Conservation (phyloP, 2,888 invertebrate species). For the Aphidius colemani region DNA sequence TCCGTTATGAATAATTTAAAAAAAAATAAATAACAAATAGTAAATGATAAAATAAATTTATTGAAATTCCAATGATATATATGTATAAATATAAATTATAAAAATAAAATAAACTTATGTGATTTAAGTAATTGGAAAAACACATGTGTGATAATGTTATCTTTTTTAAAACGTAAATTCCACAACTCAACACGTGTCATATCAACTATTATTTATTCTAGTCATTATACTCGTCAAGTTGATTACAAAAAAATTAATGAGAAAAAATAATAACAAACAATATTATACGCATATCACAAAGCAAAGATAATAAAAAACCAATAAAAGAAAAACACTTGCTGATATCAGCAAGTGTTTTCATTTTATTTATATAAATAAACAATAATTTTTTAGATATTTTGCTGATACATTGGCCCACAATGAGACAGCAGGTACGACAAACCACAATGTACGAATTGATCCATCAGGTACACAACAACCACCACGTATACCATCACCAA, state of each 20-base stretch:
- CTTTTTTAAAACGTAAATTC: too few species aligned
- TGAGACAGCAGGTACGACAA: slow-evolving; percentile 53
- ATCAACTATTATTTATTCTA: neutral
- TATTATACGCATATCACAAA: slow-evolving; percentile 5
- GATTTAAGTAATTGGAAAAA: too few species aligned
- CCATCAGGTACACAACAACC: slow-evolving; percentile 40
- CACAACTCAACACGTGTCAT: too few species aligned
- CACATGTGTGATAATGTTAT: too few species aligned
- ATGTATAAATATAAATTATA: too few species aligned
- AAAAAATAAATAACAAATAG: too few species aligned
- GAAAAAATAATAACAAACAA: neutral
- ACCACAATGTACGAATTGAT: slow-evolving; percentile 48
- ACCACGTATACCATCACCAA: slow-evolving; percentile 46
- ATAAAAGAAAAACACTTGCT: neutral
- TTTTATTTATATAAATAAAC: too few species aligned
- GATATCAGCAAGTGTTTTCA: too few species aligned
- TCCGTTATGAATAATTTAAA: too few species aligned
- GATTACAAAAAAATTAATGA: neutral
- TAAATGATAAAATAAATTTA: too few species aligned
- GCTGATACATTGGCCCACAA: slow-evolving; percentile 63
- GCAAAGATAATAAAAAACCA: neutral
- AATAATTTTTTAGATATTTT: slow-evolving; percentile 58
- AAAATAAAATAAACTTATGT: too few species aligned
- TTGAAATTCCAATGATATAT: too few species aligned
- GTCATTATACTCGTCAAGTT: neutral